Evolutionary conservation across 2,797 vertebrate species (phyloP), one percentile per base, ranked within the genome.

Genomic region (Anomalospiza imberbis): DNA sequence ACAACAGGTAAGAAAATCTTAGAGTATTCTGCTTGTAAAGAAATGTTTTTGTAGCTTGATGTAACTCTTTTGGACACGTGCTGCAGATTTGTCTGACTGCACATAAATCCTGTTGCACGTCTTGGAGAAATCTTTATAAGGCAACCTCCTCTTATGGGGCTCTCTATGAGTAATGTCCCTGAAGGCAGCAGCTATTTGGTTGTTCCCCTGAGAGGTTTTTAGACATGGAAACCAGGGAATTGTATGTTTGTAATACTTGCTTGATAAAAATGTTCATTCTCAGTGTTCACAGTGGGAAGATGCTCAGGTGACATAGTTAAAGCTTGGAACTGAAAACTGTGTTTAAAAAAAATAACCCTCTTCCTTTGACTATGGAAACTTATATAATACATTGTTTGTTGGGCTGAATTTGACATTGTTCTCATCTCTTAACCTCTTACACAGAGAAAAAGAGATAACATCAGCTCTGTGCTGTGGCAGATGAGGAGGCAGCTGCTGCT

Each of bases 381-480:
- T 17, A 3, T 0, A 2, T 24, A 34, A 20, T 7, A 2, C 15
- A 1, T 18, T 22, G 15, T 40, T 40, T 3, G 31, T 4, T 12
- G 55, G 40, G 32, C 32, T 91, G 71, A 44, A 36, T 62, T 95
- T 91, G 61, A 53, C 78, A 1, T 83, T 31, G 70, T 32, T 47
- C 85, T 63, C 75, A 70, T 86, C 82, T 94, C 78, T 85, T 76
- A 22, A 40, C 88, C 21, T 85, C 81, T 94, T 21, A 16, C 80
- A 6, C 97, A 99, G 99, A 98, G 99, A 89, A 99, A 99, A 97
- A 98, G 98, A 94, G 99, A 99, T 94, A 98, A 96, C 79, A 98
- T 99, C 97, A 98, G 99, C 96, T 99, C 99, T 0, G 99, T 99
- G 76, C 98, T 99, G 76, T 99, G 99, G 99, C 99, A 99, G 95